Base-by-base conservation (phyloP, 2,888 invertebrate genomes). In the Eupithecia pulchellata region DNA sequence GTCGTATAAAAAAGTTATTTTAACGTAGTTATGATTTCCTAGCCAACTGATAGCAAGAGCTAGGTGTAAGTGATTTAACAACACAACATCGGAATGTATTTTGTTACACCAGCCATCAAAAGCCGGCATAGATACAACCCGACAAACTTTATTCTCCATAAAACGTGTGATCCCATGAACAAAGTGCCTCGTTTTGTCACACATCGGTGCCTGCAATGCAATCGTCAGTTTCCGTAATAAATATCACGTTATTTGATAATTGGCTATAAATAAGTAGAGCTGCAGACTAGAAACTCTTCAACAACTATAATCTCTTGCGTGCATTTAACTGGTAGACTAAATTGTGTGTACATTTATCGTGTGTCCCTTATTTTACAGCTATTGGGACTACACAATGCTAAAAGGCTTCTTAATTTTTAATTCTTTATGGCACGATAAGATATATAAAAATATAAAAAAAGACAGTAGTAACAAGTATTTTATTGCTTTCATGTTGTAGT, bases 201-300 rank as follows among this genome's bases (percentile, higher is more conserved):
- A 67, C 64, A 36, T 30, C 58, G 68, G 61, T 62, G 69, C 36
- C 55, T 67, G 34, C 27, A 65, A 69, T 29, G 32, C 34, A 55
- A 52, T 69, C 29, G 27, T 66, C 68, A 65, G 62, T 52, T 70
- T 70, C 72, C 72, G 72, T 69, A 69, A 69, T 72, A 68, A 72
- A 66, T 63, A 60, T 60, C 61, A 42, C 63, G 69, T 69, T 69
- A 72, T 66, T 72, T 69, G 42, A 64, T 69, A 69, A 72, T 69
- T 65, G 62, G 65, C 36, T 64, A n/a, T 60, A 30, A 72, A 60
- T 58, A 52, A 52, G 20, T 47, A 47, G 20, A 47, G 20, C 20
- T 52, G 20, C 25, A 52, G 25, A 52, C 52, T 11, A 25, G 52
- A 25, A 25, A 52, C 52, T 11, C 25, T 52, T 52, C 9, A 25